Percentiles rank a stretch among this genome's conserved stretches.
Evolutionary conservation across 2,113 vertebrate genomes (phyloP).

Genomic region (Cyanoliseus patagonus): DNA sequence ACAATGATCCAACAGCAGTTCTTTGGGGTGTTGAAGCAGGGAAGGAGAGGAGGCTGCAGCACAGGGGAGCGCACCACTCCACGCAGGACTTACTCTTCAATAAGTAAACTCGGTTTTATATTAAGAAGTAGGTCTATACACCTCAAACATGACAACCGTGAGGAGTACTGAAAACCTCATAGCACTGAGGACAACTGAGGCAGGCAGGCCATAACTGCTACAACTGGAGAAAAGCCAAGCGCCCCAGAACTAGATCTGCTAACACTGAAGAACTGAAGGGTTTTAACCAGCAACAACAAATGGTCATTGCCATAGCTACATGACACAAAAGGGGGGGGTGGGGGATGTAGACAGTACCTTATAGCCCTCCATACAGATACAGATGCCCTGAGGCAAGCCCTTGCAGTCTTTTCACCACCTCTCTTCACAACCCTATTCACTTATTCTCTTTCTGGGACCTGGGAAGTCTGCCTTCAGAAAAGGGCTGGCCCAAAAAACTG

Average conservation of each 20-base stretch:
- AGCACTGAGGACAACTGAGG: neutral
- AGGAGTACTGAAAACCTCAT: neutral
- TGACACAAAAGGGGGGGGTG: fast-evolving
- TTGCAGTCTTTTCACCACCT: neutral
- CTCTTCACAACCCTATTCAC: neutral
- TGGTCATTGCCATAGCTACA: neutral
- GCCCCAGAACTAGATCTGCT: neutral
- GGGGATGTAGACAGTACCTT: neutral
- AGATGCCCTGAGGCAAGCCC: neutral
- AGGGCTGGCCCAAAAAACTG: neutral
- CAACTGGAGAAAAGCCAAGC: neutral
- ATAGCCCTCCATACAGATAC: neutral
- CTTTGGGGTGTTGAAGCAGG: fast-evolving
- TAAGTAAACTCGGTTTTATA: neutral
- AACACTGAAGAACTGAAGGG: neutral
- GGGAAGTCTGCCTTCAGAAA: neutral
- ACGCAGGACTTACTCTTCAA: fast-evolving
- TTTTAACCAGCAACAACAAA: neutral
- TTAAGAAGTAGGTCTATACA: neutral
- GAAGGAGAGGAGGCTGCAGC: neutral
- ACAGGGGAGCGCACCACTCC: neutral
- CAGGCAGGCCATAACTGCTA: neutral
- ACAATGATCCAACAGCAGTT: neutral
- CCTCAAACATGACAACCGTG: fast-evolving
- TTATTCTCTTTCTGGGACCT: fast-evolving